phyloP scores from a whole-genome alignment of 2,113 vertebrate genomes.

The Enhydra lutris region DNA sequence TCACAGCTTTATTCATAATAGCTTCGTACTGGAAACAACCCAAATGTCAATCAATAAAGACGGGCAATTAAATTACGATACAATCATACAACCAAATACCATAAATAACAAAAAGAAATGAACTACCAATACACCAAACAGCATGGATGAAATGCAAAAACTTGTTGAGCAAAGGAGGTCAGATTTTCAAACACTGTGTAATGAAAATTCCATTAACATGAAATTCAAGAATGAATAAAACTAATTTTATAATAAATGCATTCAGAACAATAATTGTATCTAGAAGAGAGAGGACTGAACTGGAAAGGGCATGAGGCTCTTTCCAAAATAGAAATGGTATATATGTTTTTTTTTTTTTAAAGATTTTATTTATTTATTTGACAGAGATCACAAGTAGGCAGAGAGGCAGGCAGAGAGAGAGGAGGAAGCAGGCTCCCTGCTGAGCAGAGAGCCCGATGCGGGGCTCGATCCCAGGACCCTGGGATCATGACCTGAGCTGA shows the following conservation, averaged over 20 bases:
- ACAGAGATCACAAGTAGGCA: too few species aligned
- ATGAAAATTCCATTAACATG: background rate
- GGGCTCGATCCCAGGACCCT: too few species aligned
- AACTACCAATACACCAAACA: background rate
- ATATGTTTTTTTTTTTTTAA: background rate
- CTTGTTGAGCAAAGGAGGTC: background rate
- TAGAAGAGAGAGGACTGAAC: background rate
- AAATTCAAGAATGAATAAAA: background rate
- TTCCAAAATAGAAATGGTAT: background rate
- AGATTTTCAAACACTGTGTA: background rate
- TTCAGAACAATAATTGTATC: background rate
- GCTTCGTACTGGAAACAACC: background rate
- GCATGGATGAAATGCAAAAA: background rate
- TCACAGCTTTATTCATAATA: background rate
- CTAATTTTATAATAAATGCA: background rate
- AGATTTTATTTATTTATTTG: too few species aligned
- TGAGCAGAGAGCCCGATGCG: too few species aligned
- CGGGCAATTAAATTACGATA: background rate
- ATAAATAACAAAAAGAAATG: background rate
- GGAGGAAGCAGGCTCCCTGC: too few species aligned
- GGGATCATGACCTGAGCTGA: too few species aligned
- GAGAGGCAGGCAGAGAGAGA: too few species aligned
- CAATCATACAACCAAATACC: background rate
- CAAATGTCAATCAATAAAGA: background rate
- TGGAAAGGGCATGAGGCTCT: background rate